A percentile compares a stretch with the other conserved stretches of the same genome.
Conservation (phyloP, 2,113 vertebrate species). For the Eudyptes chrysolophus region DNA sequence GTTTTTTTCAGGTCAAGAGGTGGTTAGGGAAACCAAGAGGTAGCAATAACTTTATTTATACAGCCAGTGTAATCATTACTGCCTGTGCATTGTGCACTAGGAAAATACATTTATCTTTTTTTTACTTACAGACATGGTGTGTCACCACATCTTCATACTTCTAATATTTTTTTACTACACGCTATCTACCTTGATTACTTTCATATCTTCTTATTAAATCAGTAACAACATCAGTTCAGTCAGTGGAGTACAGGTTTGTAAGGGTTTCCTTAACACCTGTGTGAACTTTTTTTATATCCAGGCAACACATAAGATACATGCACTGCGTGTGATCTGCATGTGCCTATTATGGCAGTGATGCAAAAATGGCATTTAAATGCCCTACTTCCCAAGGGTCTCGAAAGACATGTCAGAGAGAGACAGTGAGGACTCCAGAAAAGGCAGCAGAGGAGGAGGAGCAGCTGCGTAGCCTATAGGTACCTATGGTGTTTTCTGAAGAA, state of each 20-base stretch:
- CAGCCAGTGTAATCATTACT: neutral
- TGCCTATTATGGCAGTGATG: rapidly evolving
- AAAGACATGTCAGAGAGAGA: rapidly evolving
- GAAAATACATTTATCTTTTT: neutral
- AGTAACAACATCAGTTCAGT: too few species aligned
- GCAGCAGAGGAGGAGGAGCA: neutral
- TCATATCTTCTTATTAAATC: neutral
- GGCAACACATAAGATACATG: rapidly evolving
- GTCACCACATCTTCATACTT: neutral
- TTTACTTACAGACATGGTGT: neutral
- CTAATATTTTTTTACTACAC: neutral
- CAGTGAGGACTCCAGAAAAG: neutral
- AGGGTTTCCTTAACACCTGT: neutral
- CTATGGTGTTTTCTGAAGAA: neutral
- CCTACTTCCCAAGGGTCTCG: rapidly evolving
- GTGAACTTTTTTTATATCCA: rapidly evolving
- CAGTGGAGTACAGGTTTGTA: neutral
- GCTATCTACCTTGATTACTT: neutral
- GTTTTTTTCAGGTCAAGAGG: neutral
- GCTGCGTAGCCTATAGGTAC: neutral
- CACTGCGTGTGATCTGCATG: rapidly evolving
- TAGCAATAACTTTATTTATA: neutral
- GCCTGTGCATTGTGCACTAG: neutral
- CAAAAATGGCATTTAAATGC: neutral
- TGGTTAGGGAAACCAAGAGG: neutral